A percentile compares a stretch with the other conserved stretches of the same genome.
Evolutionary conservation across 2,888 invertebrate genomes (phyloP).

Genomic region (Mythimna vitellina): DNA sequence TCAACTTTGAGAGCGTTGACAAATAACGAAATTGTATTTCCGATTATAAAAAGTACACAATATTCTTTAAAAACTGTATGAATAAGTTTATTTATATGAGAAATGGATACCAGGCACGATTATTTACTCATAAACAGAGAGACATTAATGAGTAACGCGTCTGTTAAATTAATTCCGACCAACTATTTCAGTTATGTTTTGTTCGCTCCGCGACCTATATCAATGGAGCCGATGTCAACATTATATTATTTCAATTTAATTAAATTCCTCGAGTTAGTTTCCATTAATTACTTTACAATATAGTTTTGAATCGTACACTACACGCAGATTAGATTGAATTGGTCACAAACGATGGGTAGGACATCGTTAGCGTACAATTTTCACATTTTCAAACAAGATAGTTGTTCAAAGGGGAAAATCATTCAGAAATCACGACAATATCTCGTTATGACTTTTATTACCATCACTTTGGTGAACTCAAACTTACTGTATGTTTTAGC

Average conservation of each 20-base stretch:
- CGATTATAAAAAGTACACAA: background rate
- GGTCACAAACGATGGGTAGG: background rate
- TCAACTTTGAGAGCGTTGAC: background rate
- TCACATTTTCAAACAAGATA: background rate
- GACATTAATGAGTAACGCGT: conserved; percentile 51
- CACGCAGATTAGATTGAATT: too few relatives aligned
- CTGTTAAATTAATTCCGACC: conserved; percentile 61
- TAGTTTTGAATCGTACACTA: conserved; percentile 40
- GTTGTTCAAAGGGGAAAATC: background rate
- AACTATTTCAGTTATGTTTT: conserved; percentile 65
- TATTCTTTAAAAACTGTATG: background rate
- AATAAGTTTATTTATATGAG: background rate
- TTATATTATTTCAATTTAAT: conserved; percentile 72
- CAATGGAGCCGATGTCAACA: conserved; percentile 68
- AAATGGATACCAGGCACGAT: conserved; percentile 6
- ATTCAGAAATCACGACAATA: background rate
- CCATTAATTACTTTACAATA: conserved; percentile 55
- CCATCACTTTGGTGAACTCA: background rate
- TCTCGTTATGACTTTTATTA: background rate
- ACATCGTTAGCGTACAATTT: conserved; percentile 12
- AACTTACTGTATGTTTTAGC: background rate
- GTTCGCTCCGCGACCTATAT: conserved; percentile 59
- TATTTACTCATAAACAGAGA: conserved; percentile 28
- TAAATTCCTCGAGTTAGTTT: conserved; percentile 68
- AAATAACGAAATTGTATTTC: background rate